Conservation (phyloP, 1,140 invertebrate species). For the Anagrus nilaparvatae region DNA sequence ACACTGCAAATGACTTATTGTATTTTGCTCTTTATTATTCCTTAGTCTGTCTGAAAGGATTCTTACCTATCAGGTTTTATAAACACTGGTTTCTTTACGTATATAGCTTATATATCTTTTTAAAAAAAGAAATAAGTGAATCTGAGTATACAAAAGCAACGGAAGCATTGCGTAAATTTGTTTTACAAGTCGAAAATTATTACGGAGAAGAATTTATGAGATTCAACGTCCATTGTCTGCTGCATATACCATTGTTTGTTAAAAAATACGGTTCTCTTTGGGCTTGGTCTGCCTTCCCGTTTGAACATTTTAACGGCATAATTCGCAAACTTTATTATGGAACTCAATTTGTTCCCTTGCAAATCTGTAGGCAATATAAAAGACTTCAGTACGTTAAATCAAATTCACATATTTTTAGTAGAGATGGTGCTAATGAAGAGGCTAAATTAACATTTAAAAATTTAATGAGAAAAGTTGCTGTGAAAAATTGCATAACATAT, state of each 20-base stretch:
- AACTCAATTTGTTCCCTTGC: background rate
- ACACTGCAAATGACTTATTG: background rate
- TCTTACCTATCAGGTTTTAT: background rate
- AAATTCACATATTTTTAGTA: background rate
- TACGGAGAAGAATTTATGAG: constrained; percentile 10
- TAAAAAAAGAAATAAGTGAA: background rate
- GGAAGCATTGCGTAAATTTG: constrained; percentile 1
- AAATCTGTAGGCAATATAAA: background rate
- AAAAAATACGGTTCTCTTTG: background rate
- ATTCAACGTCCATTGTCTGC: constrained; percentile 12
- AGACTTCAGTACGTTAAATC: background rate
- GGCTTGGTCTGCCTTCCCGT: background rate
- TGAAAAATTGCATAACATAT: too few relatives aligned
- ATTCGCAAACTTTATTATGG: background rate
- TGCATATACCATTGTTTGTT: constrained; percentile 10
- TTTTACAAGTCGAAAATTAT: constrained; percentile 7
- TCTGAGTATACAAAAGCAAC: background rate
- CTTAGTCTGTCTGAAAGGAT: background rate
- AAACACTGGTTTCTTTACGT: constrained; percentile 5
- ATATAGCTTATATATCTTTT: background rate
- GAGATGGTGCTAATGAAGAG: background rate
- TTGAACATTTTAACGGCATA: background rate
- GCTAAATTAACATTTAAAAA: too few relatives aligned
- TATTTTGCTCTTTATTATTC: background rate
- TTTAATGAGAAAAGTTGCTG: too few relatives aligned